phyloP scores from a whole-genome alignment of 2,888 invertebrate genomes.

The Drosophila subquinaria region DNA sequence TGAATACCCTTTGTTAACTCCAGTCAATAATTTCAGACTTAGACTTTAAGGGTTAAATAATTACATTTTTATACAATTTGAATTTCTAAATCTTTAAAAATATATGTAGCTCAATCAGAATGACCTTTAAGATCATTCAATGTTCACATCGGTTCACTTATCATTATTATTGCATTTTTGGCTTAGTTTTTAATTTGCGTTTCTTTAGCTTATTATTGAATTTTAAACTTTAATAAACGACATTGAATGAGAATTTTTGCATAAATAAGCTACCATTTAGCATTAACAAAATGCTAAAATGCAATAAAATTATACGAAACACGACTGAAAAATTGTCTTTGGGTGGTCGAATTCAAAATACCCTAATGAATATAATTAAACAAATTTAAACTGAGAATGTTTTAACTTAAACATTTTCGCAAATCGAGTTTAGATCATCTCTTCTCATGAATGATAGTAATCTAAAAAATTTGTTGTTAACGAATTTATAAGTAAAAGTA shows the following conservation, averaged over 20 bases:
- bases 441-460: no score
- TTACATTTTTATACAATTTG: neutral
- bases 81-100: neutral
- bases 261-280: constrained; percentile 49
- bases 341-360: constrained; percentile 1
- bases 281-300: constrained; percentile 38
- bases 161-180: neutral
- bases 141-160: neutral
- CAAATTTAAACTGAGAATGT: neutral
- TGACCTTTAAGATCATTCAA: neutral
- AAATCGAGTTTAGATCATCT: no score
- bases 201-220: constrained; percentile 48
- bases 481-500: no score
- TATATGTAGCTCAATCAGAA: neutral
- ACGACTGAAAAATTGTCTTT: neutral
- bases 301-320: constrained; percentile 38
- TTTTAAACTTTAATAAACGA: constrained; percentile 38
- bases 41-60: no score
- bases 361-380: neutral
- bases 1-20: neutral
- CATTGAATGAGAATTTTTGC: constrained; percentile 31
- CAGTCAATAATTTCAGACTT: neutral
- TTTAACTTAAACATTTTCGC: no score
- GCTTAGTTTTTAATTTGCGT: constrained; percentile 20
- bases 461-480: no score